phyloP scores from a whole-genome alignment of 2,888 invertebrate species.

The Acronicta alni region DNA sequence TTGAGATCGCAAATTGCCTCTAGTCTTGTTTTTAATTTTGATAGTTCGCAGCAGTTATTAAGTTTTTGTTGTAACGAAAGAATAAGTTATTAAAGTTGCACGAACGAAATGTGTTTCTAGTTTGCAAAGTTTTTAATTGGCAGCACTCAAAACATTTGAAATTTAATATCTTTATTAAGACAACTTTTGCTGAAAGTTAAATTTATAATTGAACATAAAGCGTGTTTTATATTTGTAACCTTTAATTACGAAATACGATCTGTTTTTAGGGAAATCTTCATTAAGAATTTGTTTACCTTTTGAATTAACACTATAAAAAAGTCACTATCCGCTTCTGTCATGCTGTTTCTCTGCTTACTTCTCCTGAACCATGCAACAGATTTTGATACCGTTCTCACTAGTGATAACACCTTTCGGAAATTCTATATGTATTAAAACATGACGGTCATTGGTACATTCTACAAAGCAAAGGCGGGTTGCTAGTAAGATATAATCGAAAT shows the following conservation, averaged over 20 bases:
- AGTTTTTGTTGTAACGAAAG: conserved; percentile 36
- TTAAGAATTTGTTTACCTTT: no score
- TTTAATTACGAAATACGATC: not conserved
- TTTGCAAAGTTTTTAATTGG: conserved; percentile 34
- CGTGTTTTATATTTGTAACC: not conserved
- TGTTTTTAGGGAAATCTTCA: not conserved
- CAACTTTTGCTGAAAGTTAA: conserved; percentile 2
- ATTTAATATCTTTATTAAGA: conserved; percentile 3
- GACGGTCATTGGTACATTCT: no score
- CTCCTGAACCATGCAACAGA: no score
- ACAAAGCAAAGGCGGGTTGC: no score
- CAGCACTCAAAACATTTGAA: conserved; percentile 9
- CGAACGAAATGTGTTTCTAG: conserved; percentile 13
- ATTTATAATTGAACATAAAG: conserved; percentile 4
- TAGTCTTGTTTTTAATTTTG: conserved; percentile 41
- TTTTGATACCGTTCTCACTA: no score
- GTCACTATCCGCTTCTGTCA: no score
- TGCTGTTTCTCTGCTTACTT: no score
- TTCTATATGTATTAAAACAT: no score
- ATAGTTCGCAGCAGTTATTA: conserved; percentile 32
- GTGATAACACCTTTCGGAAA: no score
- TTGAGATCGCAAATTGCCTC: conserved; percentile 42
- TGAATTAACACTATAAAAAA: no score
- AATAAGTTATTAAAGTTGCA: conserved; percentile 26
- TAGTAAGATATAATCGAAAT: no score